A percentile compares a stretch with the other conserved stretches of the same genome.
Conservation (phyloP, 2,113 vertebrate species). For the Oreochromis niloticus region DNA sequence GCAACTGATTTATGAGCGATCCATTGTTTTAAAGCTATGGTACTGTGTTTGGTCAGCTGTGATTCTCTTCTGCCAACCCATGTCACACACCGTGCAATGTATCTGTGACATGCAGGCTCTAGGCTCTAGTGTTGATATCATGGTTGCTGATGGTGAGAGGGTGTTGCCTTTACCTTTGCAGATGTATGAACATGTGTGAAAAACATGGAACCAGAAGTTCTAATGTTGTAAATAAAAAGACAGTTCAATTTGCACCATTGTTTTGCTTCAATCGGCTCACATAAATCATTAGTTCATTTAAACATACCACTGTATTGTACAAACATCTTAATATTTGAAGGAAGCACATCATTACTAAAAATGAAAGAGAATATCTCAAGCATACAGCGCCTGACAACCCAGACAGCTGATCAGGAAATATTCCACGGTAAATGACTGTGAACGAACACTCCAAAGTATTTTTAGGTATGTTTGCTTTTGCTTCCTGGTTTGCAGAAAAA, state of each 20-base stretch:
- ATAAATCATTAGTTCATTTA: neutral
- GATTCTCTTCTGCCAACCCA: neutral
- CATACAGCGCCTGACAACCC: neutral
- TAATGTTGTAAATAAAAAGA: conserved; percentile 49
- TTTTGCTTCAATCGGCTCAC: neutral
- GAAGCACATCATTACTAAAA: neutral
- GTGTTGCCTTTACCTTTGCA: neutral
- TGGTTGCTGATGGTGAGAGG: neutral
- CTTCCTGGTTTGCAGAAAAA: neutral
- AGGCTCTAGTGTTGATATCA: neutral
- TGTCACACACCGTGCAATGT: neutral
- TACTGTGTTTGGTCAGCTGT: neutral
- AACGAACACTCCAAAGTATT: neutral
- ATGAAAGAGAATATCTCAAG: neutral
- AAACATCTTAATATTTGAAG: neutral
- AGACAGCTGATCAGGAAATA: neutral
- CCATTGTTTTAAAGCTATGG: neutral
- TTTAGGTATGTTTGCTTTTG: neutral
- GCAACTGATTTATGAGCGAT: neutral
- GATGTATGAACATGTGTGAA: neutral
- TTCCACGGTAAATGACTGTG: neutral
- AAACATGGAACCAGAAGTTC: conserved; percentile 19
- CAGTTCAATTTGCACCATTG: neutral
- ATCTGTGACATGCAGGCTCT: neutral
- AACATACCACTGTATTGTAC: neutral